Conservation (phyloP, 2,888 invertebrate genomes). For the Platycheirus albimanus region DNA sequence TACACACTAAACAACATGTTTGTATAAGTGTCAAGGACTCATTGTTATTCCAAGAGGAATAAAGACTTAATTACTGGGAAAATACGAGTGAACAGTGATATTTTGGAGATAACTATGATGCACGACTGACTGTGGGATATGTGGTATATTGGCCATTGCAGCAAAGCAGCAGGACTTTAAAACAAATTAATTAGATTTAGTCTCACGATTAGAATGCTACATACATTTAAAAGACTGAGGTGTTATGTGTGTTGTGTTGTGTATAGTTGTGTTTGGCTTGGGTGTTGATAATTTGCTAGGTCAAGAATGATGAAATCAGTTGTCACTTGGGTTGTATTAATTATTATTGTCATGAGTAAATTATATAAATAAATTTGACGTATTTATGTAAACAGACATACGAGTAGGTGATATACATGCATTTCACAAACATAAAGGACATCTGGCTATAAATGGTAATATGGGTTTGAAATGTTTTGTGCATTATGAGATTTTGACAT, state of each 20-base stretch:
- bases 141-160: not conserved
- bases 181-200: constrained; percentile 27
- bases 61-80: constrained; percentile 55
- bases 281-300: constrained; percentile 32
- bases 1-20: no score
- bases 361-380: no score
- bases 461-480: no score
- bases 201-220: constrained; percentile 17
- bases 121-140: constrained; percentile 16
- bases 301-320: constrained; percentile 35
- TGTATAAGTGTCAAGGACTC: constrained; percentile 1
- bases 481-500: no score
- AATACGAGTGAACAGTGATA: constrained; percentile 45
- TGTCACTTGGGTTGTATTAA: constrained; percentile 22
- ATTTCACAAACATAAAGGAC: no score
- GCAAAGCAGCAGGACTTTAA: constrained; percentile 6
- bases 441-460: no score
- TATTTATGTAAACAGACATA: no score
- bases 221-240: constrained; percentile 14
- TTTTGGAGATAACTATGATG: constrained; percentile 27
- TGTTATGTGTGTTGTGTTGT: not conserved
- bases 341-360: constrained; percentile 21
- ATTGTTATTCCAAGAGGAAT: constrained; percentile 53
- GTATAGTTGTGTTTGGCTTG: not conserved
- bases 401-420: no score